A percentile compares a stretch with the other conserved stretches of the same genome.
Conservation (phyloP, 2,888 invertebrate genomes). For the Xestia rhomboidea region DNA sequence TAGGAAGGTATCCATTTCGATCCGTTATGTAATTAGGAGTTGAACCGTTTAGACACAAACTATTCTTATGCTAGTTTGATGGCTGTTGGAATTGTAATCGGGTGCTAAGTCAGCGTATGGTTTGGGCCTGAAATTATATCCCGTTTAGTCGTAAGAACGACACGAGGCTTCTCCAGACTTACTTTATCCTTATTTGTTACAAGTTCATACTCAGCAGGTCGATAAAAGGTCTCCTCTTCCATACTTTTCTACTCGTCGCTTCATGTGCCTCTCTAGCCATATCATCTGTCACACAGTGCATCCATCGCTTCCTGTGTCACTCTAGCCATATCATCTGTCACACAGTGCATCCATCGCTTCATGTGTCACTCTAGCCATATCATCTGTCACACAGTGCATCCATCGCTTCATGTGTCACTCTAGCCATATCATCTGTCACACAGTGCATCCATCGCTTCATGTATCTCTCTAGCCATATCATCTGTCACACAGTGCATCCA, state of each 20-base stretch:
- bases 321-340: no score
- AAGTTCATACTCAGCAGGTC: neutral
- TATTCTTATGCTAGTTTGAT: conserved; percentile 28
- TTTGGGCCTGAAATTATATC: neutral
- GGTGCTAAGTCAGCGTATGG: neutral
- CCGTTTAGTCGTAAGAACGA: conserved; percentile 1
- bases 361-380: no score
- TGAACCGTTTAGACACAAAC: conserved; percentile 3
- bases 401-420: neutral
- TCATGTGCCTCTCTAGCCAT: neutral
- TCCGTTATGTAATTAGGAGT: conserved; percentile 38
- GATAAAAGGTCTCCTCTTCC: neutral
- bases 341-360: no score
- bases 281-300: neutral
- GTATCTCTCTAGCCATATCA: no score
- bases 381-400: neutral
- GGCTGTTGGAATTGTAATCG: neutral
- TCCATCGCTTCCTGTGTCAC: neutral
- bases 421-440: neutral
- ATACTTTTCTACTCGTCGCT: neutral
- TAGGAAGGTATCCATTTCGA: conserved; percentile 18
- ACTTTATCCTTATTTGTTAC: neutral
- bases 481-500: no score
- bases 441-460: neutral
- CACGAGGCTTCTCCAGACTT: neutral